phyloP scores from a whole-genome alignment of 2,797 vertebrate species.

The Chrysolophus pictus region DNA sequence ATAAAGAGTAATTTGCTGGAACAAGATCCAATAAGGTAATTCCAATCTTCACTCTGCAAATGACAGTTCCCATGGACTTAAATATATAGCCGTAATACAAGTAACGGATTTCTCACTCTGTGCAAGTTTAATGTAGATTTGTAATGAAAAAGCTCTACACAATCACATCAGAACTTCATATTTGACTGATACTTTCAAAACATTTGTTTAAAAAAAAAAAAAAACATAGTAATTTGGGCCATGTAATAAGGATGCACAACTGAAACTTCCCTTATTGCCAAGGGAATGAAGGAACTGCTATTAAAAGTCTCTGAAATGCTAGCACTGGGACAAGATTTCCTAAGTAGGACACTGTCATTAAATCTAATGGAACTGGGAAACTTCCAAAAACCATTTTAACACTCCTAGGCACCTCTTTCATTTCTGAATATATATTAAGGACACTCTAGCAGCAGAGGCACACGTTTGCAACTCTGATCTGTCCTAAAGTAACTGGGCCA shows the following conservation, averaged over 20 bases:
- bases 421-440: neutral
- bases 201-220: neutral
- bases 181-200: neutral
- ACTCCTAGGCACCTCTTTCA: neutral
- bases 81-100: neutral
- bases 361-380: slow-evolving; percentile 36
- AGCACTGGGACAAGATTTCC: neutral
- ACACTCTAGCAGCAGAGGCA: neutral
- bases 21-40: slow-evolving; percentile 14
- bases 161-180: neutral
- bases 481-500: neutral
- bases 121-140: neutral
- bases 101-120: neutral
- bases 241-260: neutral
- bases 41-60: slow-evolving; percentile 33
- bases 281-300: slow-evolving; percentile 39
- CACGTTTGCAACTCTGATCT: neutral
- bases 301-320: slow-evolving; percentile 61
- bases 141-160: neutral
- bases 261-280: neutral
- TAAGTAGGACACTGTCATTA: slow-evolving; percentile 55
- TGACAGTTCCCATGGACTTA: neutral
- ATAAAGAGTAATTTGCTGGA: slow-evolving; percentile 9
- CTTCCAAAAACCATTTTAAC: slow-evolving; percentile 36
- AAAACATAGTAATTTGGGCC: slow-evolving; percentile 18